Percentiles rank a stretch among this genome's conserved stretches.
Evolutionary conservation across 92 coral and sea anemone species (phyloP).

Genomic region (Desmophyllum pertusum): DNA sequence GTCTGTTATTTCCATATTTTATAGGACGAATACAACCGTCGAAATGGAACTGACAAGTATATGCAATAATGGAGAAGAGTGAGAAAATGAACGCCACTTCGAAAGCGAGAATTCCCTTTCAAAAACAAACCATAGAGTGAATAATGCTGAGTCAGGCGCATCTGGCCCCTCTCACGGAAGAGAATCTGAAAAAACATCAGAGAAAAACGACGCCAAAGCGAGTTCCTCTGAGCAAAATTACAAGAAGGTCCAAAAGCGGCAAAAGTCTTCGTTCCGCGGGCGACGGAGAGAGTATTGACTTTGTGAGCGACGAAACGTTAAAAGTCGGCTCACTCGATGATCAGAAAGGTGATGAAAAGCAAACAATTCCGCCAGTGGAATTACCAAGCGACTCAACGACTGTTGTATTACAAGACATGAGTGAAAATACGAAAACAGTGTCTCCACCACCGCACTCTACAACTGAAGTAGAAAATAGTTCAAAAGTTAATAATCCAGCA

Average conservation of each 20-base stretch:
- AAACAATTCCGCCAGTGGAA: neutral
- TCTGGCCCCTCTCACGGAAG: conserved; percentile 60
- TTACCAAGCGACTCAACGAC: neutral
- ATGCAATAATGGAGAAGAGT: neutral
- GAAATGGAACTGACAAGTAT: neutral
- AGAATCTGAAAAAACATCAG: conserved; percentile 67
- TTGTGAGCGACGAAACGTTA: conserved; percentile 15
- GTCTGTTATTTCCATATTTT: neutral
- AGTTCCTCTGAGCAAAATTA: neutral
- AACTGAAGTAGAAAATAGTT: neutral
- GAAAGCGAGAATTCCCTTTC: neutral
- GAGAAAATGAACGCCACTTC: neutral
- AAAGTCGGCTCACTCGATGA: neutral
- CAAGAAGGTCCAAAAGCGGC: conserved; percentile 4
- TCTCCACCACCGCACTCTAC: neutral
- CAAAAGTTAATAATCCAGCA: neutral
- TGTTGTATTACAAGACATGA: conserved; percentile 9
- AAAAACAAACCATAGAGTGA: neutral
- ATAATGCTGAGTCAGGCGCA: conserved; percentile 35
- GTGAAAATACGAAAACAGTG: neutral
- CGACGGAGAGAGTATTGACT: conserved; percentile 63
- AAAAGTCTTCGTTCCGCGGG: conserved; percentile 56
- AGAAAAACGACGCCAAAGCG: neutral
- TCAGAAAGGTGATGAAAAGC: conserved; percentile 3
- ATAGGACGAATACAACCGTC: neutral